Base-by-base conservation (phyloP, 2,797 vertebrate genomes). In the Rhinatrema bivittatum region DNA sequence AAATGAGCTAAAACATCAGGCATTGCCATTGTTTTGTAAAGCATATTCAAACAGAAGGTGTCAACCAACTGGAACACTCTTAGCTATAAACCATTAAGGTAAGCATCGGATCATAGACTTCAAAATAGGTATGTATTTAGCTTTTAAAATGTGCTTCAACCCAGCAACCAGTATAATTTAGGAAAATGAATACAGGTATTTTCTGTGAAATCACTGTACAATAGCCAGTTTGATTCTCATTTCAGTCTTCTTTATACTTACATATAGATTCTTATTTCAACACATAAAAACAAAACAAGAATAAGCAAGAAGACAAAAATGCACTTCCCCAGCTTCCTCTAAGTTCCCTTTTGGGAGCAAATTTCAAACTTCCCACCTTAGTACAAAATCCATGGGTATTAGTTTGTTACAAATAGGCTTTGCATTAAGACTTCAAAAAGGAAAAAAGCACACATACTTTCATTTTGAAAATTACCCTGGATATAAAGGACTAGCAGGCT, bases 111-210 rank as follows among this genome's bases (percentile, higher is more conserved):
- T 53, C 38, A 52, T 39, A 52, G 39, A 47, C 33, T 56, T 38
- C 36, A 41, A 41, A 46, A 50, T 39, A 41, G 58, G 41, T 28
- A 11, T 0, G 34, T 45, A 31, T 58, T 48, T 50, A n/a, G 42
- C 33, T 64, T 53, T 60, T 38, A 52, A 47, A 56, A 44, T 46
- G 46, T 46, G 10, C 35, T 64, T 53, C 56, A 39, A 50, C 65
- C 68, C 65, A 60, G 15, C 57, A 38, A 54, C 39, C 32, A 41
- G 21, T 31, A 42, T 57, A 48, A 55, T 61, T 62, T 50, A 65
- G 60, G 65, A 57, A 59, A 62, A 63, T 20, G 18, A 40, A 51
- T 32, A 34, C 42, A 62, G 62, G 32, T 29, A 32, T 43, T 56
- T 57, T 67, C 39, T 41, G 32, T 36, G 42, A 45, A 29, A 32